Base-by-base conservation (phyloP, 2,113 vertebrate species). In the Alouatta palliata region DNA sequence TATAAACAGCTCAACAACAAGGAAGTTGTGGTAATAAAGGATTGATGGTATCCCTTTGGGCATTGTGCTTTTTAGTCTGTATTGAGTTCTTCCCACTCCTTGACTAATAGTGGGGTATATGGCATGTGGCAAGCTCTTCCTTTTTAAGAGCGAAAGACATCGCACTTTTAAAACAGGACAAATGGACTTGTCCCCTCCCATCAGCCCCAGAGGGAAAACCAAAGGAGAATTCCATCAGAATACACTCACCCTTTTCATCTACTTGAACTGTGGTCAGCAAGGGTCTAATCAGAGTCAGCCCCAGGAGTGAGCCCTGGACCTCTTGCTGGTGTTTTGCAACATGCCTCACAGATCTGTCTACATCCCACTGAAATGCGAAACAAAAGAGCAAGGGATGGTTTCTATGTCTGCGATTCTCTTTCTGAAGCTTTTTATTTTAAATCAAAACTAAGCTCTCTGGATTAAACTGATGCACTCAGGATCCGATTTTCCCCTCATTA, bases 71-170 rank as follows among this genome's bases (percentile, higher is more conserved):
- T 95, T 82, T 90, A 90, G 94, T 32, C 92, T 19, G 30, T 91
- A 95, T 86, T 96, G 95, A 98, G 96, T 96, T 94, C 85, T 93
- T 96, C 85, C 90, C 27, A 43, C 85, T 6, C 40, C 66, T 90
- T 97, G 97, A 97, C 87, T 40, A 92, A 98, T 97, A 96, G 94
- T 64, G 77, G 77, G 52, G 66, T 58, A 70, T 37, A 97, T 96
- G 95, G 87, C 94, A 96, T 92, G 85, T 96, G 97, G 92, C 97
- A 96, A 96, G 96, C 87, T 90, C 97, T 97, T 98, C 94, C 87
- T 79, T 92, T 47, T 96, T 95, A 97, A 97, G 89, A 92, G 45
- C 27, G 79, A 95, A 91, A 96, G 71, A 94, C 88, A 80, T 20
- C 76, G 87, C 71, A 35, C 90, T 94, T 95, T 92, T 96, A 92